Conservation (phyloP, 37 sponge, comb jelly and placozoan genomes). For the Amphimedon queenslandica region DNA sequence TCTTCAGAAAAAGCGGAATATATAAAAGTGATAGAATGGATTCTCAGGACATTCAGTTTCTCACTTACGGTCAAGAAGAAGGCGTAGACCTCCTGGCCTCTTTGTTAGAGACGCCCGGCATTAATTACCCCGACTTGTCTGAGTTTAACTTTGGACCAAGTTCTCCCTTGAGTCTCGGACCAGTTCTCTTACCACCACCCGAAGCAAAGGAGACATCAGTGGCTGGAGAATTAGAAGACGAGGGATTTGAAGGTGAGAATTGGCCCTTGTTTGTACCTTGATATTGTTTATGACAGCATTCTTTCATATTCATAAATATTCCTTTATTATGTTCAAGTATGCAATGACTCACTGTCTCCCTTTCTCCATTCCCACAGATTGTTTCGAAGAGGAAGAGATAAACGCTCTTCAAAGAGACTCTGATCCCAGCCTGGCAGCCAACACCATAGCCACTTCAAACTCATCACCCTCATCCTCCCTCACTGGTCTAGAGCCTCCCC, state of each 20-base stretch:
- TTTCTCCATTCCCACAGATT: constrained; percentile 14
- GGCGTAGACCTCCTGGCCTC: not conserved
- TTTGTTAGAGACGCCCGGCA: constrained; percentile 10
- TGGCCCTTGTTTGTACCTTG: not conserved
- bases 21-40: not conserved
- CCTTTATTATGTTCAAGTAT: no score
- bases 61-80: no score
- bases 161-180: no score
- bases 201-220: constrained; percentile 4
- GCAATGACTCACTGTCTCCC: not conserved
- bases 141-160: no score
- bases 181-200: no score
- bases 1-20: not conserved
- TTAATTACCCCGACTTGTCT: no score
- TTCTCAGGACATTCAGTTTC: not conserved
- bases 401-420: not conserved
- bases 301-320: no score
- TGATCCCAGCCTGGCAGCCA: not conserved
- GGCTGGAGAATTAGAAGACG: constrained; percentile 34
- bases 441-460: no score
- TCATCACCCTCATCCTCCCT: not conserved
- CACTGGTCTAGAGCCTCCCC: not conserved
- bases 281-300: no score
- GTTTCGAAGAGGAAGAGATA: constrained; percentile 12
- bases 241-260: constrained; percentile 37